Conservation (phyloP, 2,797 vertebrate species). For the Premnoplex brunnescens region DNA sequence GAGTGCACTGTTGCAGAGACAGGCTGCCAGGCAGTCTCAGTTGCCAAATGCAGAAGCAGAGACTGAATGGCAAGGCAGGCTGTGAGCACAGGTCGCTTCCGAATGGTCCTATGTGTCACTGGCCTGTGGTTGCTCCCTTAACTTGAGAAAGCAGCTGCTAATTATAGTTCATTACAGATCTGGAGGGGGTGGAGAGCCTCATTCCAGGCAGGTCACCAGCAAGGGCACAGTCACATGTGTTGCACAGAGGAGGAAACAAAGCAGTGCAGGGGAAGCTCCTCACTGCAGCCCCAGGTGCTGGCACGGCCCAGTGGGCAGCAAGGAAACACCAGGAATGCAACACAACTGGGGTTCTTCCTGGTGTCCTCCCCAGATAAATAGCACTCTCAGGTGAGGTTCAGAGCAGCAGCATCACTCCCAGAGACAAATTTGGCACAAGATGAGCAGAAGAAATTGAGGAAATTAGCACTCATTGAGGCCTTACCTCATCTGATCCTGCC, state of each 20-base stretch:
- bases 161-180: not conserved
- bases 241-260: not conserved
- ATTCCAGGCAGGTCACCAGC: not conserved
- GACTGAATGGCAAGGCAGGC: not conserved
- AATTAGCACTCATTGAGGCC: not conserved
- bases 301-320: not conserved
- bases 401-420: not conserved
- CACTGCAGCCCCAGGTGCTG: not conserved
- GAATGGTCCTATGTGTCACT: fast-evolving
- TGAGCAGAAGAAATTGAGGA: not conserved
- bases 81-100: not conserved
- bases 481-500: constrained; percentile 51
- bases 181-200: not conserved
- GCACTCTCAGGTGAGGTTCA: not conserved
- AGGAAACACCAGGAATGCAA: not conserved
- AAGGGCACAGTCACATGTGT: not conserved
- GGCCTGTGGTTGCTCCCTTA: not conserved
- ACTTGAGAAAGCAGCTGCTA: not conserved
- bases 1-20: not conserved
- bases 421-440: not conserved
- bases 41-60: not conserved
- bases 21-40: not conserved
- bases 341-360: not conserved
- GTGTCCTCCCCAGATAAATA: not conserved
- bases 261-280: not conserved